These are phyloP conservation scores for Drosophila pallidifrons DNA, from an alignment of 1,140 invertebrate genomes.

Conservation along the genomic window DNA sequence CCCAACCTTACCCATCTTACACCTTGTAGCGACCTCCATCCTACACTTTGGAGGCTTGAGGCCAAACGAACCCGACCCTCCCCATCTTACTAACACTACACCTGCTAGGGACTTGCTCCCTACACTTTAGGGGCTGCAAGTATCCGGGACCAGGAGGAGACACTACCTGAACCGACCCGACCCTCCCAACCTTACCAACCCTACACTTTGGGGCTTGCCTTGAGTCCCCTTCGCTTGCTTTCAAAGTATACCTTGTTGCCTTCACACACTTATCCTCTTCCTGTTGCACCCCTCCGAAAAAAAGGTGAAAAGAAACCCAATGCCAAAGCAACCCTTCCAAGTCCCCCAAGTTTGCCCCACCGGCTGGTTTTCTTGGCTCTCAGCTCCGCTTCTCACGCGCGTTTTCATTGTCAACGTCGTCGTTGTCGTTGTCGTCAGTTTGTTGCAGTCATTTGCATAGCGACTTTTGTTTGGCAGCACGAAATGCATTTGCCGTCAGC, in stretches of 20 bases:
- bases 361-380: not conserved
- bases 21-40: too few relatives aligned
- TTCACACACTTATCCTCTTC: slow-evolving; percentile 22
- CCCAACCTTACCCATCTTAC: too few relatives aligned
- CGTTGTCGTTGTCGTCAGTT: slow-evolving; percentile 11
- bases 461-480: slow-evolving; percentile 16
- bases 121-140: slow-evolving; percentile 37
- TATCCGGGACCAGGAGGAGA: not conserved
- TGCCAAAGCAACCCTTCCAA: not conserved
- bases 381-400: not conserved
- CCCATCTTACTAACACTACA: too few relatives aligned
- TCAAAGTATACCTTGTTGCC: slow-evolving; percentile 48
- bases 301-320: not conserved
- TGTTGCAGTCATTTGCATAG: slow-evolving; percentile 26
- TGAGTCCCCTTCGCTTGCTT: slow-evolving; percentile 1
- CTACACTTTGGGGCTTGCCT: too few relatives aligned
- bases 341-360: not conserved
- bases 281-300: slow-evolving; percentile 18
- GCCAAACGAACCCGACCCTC: not conserved
- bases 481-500: slow-evolving; percentile 31
- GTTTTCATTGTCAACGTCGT: slow-evolving; percentile 53
- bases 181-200: too few relatives aligned
- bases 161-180: too few relatives aligned
- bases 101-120: too few relatives aligned
- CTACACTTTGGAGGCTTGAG: not conserved